Evolutionary conservation across 2,113 vertebrate species (phyloP), one percentile per base, ranked within the genome.

Genomic region (Sinocyclocheilus anshuiensis): DNA sequence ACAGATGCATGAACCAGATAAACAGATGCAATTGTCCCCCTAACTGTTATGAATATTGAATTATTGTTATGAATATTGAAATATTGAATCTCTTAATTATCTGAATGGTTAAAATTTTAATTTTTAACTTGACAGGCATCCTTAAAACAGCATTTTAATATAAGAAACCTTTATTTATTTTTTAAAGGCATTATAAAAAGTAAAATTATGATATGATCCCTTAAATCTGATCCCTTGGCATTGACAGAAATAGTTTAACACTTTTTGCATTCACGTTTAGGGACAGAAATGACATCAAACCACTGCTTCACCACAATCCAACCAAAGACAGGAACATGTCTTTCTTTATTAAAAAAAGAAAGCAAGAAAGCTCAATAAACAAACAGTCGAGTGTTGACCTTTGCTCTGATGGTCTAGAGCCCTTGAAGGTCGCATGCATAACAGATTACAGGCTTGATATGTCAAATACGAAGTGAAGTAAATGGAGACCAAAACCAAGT

Each of bases 391-490:
- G 7, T 45, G 83, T 63, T 53, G 84, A 33, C 74, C 67, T 63
- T 20, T 78, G 57, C 11, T 67, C 61, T 48, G 61, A 67, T n/a
- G 11, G 15, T 76, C 20, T 16, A 59, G 53, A 48, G 59, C 33
- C 26, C 74, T 85, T 36, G 15, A 85, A 53, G 75, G 76, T 22
- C 26, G 59, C n/a, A 78, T 69, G 75, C 84, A 85, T 67, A 78
- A 67, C 84, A 78, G 84, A 85, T 85, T 78, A 77, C 59, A 77
- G 75, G 84, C 84, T 78, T 78, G 75, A 59, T 13, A 69, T 85
- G 84, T 50, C 22, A 55, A 77, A 59, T 53, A 65, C 42, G 10
- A 48, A 72, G 39, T 85, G 75, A 69, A 85, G 84, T 67, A 85
- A 36, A 85, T 24, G 36, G 4, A 85, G 42, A 53, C 24, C 10